These are phyloP conservation scores for Nycticryphes semicollaris DNA, from an alignment of 2,113 vertebrate genomes.

Conservation along the genomic window DNA sequence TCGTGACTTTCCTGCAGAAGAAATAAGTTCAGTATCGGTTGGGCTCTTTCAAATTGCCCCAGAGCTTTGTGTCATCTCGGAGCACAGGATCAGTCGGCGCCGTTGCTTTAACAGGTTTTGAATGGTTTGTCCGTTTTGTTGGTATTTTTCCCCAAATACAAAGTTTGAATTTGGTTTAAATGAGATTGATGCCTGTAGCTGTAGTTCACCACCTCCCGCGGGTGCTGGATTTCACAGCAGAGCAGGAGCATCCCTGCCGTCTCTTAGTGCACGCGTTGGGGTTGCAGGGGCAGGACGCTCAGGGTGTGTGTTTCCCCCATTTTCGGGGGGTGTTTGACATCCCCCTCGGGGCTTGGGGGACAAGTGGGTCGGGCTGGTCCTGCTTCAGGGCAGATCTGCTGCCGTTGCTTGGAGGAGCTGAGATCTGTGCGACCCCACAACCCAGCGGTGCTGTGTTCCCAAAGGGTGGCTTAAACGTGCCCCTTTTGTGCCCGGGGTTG, in stretches of 20 bases:
- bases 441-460: too few species aligned
- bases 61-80: not conserved
- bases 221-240: not conserved
- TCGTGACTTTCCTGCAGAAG: not conserved
- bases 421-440: not conserved
- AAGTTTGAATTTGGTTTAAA: too few species aligned
- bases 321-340: fast-evolving
- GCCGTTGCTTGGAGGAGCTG: fast-evolving
- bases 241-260: not conserved
- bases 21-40: not conserved
- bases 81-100: not conserved
- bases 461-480: too few species aligned
- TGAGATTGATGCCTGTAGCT: not conserved
- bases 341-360: not conserved
- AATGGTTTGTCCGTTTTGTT: not conserved
- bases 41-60: not conserved
- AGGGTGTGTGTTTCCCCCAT: fast-evolving
- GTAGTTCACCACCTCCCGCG: not conserved
- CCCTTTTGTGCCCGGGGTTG: too few species aligned
- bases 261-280: fast-evolving
- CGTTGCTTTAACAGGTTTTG: not conserved
- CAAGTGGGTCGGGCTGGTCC: not conserved
- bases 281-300: not conserved
- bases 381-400: not conserved
- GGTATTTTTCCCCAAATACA: not conserved